Conservation (phyloP, 2,113 vertebrate genomes). For the Cricetomys ansorgei region DNA sequence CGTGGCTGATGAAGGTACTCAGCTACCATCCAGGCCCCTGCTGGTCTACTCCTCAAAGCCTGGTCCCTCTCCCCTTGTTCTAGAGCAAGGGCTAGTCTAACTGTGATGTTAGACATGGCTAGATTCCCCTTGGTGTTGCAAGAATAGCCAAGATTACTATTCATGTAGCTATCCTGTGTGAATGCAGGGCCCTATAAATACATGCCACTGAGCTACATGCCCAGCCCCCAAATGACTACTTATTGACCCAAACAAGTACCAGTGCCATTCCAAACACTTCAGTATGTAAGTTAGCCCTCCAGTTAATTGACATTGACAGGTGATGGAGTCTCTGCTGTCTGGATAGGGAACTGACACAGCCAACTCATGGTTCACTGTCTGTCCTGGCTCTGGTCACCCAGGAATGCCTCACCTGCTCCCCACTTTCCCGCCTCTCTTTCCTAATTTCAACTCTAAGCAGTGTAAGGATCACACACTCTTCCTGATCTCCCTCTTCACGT, state of each 20-base stretch:
- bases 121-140: background rate
- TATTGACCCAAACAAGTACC: background rate
- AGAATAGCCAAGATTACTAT: background rate
- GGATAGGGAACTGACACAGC: background rate
- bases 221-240: background rate
- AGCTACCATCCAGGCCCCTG: background rate
- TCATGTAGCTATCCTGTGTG: background rate
- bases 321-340: background rate
- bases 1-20: accelerated
- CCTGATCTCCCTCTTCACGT: background rate
- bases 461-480: background rate
- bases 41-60: background rate
- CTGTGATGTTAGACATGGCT: background rate
- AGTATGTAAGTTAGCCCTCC: background rate
- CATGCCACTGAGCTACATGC: background rate
- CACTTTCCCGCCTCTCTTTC: background rate
- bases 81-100: background rate
- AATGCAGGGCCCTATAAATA: background rate
- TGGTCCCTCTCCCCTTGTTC: background rate
- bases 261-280: background rate
- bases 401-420: background rate
- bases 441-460: background rate
- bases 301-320: background rate
- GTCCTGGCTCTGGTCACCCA: background rate
- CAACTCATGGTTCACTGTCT: background rate